Conservation (phyloP, 2,888 invertebrate genomes). For the Platypus cylindrus region DNA sequence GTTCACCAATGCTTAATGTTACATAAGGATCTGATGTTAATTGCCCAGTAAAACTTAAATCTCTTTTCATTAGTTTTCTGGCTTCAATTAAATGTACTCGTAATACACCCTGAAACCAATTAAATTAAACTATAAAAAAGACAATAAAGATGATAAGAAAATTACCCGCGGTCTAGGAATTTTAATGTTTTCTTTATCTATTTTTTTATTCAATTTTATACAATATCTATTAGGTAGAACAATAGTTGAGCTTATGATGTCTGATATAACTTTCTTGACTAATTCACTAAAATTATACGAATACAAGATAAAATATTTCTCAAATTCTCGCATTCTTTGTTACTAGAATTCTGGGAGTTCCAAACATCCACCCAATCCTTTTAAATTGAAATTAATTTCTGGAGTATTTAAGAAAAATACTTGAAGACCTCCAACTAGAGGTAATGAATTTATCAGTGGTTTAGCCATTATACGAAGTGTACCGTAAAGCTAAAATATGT, state of each 20-base stretch:
- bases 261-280: slow-evolving; percentile 70
- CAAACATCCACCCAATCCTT: slow-evolving; percentile 86
- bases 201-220: slow-evolving; percentile 70
- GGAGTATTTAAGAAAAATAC: slow-evolving; percentile 94
- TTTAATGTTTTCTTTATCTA: slow-evolving; percentile 50
- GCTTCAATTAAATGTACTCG: slow-evolving; percentile 90
- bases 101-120: slow-evolving; percentile 65
- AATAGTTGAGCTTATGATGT: slow-evolving; percentile 82
- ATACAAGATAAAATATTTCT: neutral
- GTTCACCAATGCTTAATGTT: slow-evolving; percentile 78
- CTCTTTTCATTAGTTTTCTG: slow-evolving; percentile 88
- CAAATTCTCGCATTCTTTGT: slow-evolving; percentile 5
- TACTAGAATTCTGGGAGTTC: slow-evolving; percentile 71
- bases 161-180: slow-evolving; percentile 18
- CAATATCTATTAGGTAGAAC: slow-evolving; percentile 92
- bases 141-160: neutral
- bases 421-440: slow-evolving; percentile 90
- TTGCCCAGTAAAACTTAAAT: slow-evolving; percentile 75
- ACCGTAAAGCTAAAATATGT: slow-evolving; percentile 64
- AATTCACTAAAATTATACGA: slow-evolving; percentile 52
- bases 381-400: slow-evolving; percentile 89
- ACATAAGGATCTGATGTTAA: slow-evolving; percentile 98
- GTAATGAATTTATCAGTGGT: slow-evolving; percentile 80
- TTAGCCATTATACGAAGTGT: slow-evolving; percentile 86
- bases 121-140: slow-evolving; percentile 3